These are phyloP conservation scores for Tarsius wallacei DNA, from an alignment of 2,797 vertebrate genomes.

Conservation along the genomic window DNA sequence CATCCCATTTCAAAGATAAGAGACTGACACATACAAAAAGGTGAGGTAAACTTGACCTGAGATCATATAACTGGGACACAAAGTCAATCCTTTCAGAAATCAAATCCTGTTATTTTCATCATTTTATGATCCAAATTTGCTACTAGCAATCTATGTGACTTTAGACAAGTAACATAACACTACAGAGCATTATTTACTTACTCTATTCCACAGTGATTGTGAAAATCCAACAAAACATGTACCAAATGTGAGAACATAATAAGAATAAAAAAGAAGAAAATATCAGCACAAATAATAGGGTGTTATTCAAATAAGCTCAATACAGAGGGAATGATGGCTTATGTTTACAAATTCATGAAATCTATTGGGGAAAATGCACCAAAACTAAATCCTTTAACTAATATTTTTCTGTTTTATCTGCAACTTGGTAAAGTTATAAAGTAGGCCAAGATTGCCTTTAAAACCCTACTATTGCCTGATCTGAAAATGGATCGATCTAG, in stretches of 20 bases:
- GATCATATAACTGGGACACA: neutral
- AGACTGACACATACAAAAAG: neutral
- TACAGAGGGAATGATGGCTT: neutral
- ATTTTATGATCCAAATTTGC: neutral
- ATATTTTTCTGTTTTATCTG: neutral
- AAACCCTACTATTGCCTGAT: neutral
- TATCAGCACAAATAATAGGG: neutral
- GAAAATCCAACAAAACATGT: constrained; percentile 22
- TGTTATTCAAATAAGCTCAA: neutral
- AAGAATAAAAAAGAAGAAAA: neutral
- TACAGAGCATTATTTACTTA: neutral
- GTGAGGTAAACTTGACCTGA: neutral
- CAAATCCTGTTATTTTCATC: neutral
- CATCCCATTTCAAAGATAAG: neutral
- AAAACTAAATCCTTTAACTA: neutral
- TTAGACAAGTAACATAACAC: neutral
- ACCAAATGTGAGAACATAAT: neutral
- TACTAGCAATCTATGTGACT: neutral
- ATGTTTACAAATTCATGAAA: neutral
- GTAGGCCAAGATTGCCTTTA: neutral
- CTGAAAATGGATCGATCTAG: neutral
- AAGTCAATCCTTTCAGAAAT: neutral
- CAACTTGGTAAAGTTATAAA: neutral
- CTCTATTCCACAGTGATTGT: neutral
- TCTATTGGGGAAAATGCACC: neutral